Evolutionary conservation across 2,797 vertebrate species (phyloP), one percentile per base, ranked within the genome.

Genomic region (Pangasius djambal): DNA sequence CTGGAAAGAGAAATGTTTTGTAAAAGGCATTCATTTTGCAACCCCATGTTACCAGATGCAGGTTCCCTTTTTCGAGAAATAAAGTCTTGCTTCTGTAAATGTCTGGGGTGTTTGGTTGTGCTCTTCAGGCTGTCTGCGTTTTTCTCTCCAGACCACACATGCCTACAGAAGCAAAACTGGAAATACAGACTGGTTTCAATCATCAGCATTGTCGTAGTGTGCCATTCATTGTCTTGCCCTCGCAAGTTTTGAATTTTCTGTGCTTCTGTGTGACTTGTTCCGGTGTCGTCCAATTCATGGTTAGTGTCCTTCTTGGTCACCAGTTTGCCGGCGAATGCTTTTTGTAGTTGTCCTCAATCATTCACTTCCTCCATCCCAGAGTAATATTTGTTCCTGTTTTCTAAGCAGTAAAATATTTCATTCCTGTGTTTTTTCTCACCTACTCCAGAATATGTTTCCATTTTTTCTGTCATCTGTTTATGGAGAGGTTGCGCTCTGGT

Each of bases 21-120:
- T 92, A 92, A 93, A 69, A 90, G 88, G 44, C 78, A 48, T 83
- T 52, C 44, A 55, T 90, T 91, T 91, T 88, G 89, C 90, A 88
- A 90, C 37, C 48, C 50, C 48, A 72, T 86, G 86, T 87, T 83
- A 67, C 87, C 63, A 92, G 86, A 88, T 78, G 3, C 34, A 67
- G 86, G 90, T 92, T 91, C 86, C 89, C 87, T 88, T 87, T 89
- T 86, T 59, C 52, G 59, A 74, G 59, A 87, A 92, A 90, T 91
- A 92, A 93, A 91, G 85, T 90, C 85, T 78, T 88, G 88, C 89
- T 92, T 91, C 91, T 92, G 90, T 89, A 91, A 91, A 88, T 89
- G 52, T 87, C 79, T 48, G 67, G 61, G 18, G 87, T 79, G 81
- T 91, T 92, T 91, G 92, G 87, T 91, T 92, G 90, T 91, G 92